Evolutionary conservation across 2,113 vertebrate species (phyloP).

Genomic region (Rhynchopsitta pachyrhyncha): DNA sequence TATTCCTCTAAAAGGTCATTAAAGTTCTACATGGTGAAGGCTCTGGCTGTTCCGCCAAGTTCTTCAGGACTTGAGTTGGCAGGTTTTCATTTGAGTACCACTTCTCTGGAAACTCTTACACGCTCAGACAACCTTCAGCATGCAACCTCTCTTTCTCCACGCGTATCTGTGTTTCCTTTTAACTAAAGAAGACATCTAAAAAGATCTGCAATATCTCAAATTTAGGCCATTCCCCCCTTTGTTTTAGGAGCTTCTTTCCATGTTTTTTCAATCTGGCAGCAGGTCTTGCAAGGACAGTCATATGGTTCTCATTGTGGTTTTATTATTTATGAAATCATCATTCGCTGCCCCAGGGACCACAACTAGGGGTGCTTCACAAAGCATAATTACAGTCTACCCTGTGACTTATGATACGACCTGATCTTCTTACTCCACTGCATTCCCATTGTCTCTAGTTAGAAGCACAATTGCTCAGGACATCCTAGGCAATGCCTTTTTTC

Average conservation of each 20-base stretch:
- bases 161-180: neutral
- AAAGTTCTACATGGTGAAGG: neutral
- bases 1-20: neutral
- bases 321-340: neutral
- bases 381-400: neutral
- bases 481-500: neutral
- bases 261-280: neutral
- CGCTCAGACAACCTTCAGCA: neutral
- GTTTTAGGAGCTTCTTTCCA: neutral
- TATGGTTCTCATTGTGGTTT: neutral
- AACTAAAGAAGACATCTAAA: neutral
- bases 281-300: neutral
- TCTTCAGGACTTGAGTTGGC: neutral
- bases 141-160: neutral
- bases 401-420: neutral
- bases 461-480: neutral
- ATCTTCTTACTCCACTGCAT: neutral
- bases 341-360: neutral
- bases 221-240: neutral
- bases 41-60: neutral
- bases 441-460: neutral
- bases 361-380: neutral
- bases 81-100: neutral
- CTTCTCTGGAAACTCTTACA: neutral
- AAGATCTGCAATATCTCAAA: neutral